Evolutionary conservation across 2,888 invertebrate species (phyloP).

Genomic region (Polyommatus icarus): DNA sequence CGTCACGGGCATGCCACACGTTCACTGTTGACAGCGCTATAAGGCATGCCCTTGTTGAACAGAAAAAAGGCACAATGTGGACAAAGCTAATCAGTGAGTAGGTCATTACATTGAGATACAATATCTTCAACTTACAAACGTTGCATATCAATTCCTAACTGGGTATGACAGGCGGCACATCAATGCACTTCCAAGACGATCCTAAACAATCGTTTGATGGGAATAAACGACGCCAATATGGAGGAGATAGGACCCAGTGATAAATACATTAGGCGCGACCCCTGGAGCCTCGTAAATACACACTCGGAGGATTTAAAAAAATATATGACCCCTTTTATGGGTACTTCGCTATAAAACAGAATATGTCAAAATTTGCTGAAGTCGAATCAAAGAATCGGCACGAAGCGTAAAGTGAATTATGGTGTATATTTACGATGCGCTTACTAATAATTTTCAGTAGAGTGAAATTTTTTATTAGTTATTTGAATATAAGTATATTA

Average conservation of each 20-base stretch:
- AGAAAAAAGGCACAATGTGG: too few species aligned
- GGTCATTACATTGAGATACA: not conserved
- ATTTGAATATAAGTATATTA: too few species aligned
- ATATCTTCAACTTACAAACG: not conserved
- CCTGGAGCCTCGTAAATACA: slow-evolving; percentile 28
- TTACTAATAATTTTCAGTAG: not conserved
- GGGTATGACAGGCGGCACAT: slow-evolving; percentile 36
- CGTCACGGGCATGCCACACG: too few species aligned
- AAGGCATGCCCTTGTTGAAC: too few species aligned
- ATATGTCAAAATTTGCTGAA: slow-evolving; percentile 30
- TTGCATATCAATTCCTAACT: slow-evolving; percentile 2
- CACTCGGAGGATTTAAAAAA: slow-evolving; percentile 29
- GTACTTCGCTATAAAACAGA: slow-evolving; percentile 27
- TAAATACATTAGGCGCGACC: slow-evolving; percentile 35
- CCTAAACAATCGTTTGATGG: slow-evolving; percentile 38
- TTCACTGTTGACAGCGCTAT: too few species aligned
- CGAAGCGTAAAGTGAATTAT: not conserved
- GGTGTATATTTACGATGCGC: not conserved
- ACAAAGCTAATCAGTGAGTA: too few species aligned
- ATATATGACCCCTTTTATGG: slow-evolving; percentile 30
- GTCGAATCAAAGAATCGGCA: not conserved
- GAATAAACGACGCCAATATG: slow-evolving; percentile 40
- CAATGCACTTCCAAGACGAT: slow-evolving; percentile 35
- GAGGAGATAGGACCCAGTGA: slow-evolving; percentile 36
- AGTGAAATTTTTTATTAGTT: not conserved